These are phyloP conservation scores for Hemiprocne comata DNA, from an alignment of 2,113 vertebrate species.

Conservation along the genomic window DNA sequence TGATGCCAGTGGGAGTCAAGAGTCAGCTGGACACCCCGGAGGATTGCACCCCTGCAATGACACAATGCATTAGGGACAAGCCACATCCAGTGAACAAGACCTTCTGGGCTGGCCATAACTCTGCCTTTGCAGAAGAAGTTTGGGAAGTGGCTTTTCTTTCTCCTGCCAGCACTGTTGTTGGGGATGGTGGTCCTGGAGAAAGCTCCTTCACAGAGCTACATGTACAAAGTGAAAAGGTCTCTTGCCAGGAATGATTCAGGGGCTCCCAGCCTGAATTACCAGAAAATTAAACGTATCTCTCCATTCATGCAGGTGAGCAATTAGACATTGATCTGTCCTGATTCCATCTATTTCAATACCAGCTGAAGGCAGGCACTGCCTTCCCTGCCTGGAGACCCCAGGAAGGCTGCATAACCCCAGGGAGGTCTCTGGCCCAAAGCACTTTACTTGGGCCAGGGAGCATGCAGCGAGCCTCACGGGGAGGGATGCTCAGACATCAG, in stretches of 20 bases:
- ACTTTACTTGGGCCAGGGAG: neutral
- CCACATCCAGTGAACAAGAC: neutral
- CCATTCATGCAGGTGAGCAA: conserved; percentile 42
- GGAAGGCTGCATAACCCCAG: neutral
- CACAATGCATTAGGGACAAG: neutral
- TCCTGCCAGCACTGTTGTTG: rapidly evolving
- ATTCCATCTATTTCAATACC: conserved; percentile 23
- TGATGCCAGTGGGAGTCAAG: neutral
- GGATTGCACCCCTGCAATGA: neutral
- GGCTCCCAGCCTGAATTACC: conserved; percentile 43
- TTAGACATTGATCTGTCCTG: neutral
- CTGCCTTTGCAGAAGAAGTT: neutral
- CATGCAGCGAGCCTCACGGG: neutral
- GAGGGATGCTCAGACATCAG: neutral
- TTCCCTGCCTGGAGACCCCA: rapidly evolving
- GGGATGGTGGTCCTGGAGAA: neutral
- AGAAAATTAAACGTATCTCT: conserved; percentile 58
- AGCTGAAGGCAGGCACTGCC: neutral
- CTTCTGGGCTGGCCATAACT: neutral
- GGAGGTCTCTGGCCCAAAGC: neutral
- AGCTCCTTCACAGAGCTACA: neutral
- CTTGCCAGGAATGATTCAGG: neutral
- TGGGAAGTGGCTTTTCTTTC: neutral
- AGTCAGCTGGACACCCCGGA: neutral
- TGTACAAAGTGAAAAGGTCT: neutral